Percentiles rank a stretch among this genome's conserved stretches.
These are phyloP conservation scores for Tribolium castaneum DNA, from an alignment of 1,140 invertebrate genomes.

Conservation along the genomic window DNA sequence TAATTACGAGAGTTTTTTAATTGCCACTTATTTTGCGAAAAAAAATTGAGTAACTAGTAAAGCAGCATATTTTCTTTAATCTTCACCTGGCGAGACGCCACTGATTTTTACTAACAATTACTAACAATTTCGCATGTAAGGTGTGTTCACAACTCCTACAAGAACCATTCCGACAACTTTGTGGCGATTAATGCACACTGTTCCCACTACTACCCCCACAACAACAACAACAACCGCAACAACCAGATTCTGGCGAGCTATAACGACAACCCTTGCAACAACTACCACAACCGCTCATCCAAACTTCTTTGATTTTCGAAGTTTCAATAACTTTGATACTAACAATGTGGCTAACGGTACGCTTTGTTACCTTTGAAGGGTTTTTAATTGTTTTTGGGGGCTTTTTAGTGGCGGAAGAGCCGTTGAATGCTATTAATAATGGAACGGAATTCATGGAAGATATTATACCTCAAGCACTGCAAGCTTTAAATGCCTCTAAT, in stretches of 20 bases:
- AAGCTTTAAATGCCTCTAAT: slow-evolving; percentile 49
- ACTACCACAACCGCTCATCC: slow-evolving; percentile 58
- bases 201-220: slow-evolving; percentile 64
- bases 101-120: not conserved
- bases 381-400: slow-evolving; percentile 9
- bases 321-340: slow-evolving; percentile 56
- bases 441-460: slow-evolving; percentile 59
- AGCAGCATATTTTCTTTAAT: too few species aligned
- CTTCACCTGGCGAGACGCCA: too few species aligned
- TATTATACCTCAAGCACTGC: slow-evolving; percentile 58
- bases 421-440: slow-evolving; percentile 49
- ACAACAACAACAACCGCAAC: slow-evolving; percentile 63
- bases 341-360: slow-evolving; percentile 58
- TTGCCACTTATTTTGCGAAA: too few species aligned
- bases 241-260: slow-evolving; percentile 45
- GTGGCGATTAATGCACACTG: slow-evolving; percentile 57
- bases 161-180: slow-evolving; percentile 59
- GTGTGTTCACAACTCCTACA: slow-evolving; percentile 51
- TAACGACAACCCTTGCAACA: slow-evolving; percentile 63
- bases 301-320: slow-evolving; percentile 57
- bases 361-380: not conserved
- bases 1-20: too few species aligned
- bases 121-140: not conserved
- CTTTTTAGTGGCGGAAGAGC: slow-evolving; percentile 56
- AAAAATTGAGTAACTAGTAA: too few species aligned